Percentiles rank a stretch among this genome's conserved stretches.
phyloP scores from a whole-genome alignment of 2,113 vertebrate species.

The Pachyramphus minor region DNA sequence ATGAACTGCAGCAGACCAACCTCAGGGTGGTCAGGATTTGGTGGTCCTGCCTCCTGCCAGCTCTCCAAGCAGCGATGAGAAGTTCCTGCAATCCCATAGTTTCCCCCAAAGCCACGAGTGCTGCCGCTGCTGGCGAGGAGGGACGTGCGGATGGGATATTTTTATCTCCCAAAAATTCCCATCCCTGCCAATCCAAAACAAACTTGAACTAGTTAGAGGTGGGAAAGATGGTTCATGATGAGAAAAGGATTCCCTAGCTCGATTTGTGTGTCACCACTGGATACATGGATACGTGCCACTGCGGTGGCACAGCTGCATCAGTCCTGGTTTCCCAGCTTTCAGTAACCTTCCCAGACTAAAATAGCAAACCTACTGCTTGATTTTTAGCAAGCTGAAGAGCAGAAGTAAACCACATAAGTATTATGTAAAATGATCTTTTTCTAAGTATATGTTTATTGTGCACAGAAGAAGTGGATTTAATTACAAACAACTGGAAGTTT shows the following conservation, averaged over 20 bases:
- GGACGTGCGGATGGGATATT: neutral
- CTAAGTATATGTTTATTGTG: slow-evolving; percentile 52
- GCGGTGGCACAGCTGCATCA: neutral
- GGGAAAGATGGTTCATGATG: neutral
- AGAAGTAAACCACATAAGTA: slow-evolving; percentile 37
- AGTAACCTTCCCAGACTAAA: slow-evolving; percentile 29
- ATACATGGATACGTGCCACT: neutral
- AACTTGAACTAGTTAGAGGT: neutral
- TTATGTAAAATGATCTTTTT: slow-evolving; percentile 59
- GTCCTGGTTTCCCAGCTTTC: slow-evolving; percentile 20
- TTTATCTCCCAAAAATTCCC: slow-evolving; percentile 41
- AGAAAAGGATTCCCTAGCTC: slow-evolving; percentile 32
- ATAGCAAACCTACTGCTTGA: neutral
- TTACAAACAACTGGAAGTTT: slow-evolving; percentile 63
- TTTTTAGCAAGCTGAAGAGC: slow-evolving; percentile 38
- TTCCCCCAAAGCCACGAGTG: neutral
- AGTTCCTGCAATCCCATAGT: neutral
- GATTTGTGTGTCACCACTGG: neutral
- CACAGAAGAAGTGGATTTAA: slow-evolving; percentile 46
- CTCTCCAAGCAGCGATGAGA: neutral
- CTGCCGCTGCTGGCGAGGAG: neutral
- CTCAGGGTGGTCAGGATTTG: neutral
- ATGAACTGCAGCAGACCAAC: neutral
- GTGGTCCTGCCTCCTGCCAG: neutral
- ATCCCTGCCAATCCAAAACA: slow-evolving; percentile 19